Evolutionary conservation across 2,888 invertebrate genomes (phyloP).

Genomic region (Antitype chi): DNA sequence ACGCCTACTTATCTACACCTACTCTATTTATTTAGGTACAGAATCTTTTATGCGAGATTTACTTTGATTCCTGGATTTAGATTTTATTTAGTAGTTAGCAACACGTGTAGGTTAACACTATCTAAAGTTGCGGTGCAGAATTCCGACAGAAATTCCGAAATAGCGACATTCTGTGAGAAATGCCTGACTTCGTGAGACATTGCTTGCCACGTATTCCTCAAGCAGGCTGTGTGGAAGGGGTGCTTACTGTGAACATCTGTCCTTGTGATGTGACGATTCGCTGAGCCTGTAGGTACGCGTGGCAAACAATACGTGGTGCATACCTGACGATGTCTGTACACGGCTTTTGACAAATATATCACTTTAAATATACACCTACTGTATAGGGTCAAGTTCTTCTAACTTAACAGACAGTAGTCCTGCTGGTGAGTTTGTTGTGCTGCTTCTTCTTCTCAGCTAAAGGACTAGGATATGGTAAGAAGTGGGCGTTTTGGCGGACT

Average conservation of each 20-base stretch:
- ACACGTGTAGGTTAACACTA: not conserved
- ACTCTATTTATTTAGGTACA: not conserved
- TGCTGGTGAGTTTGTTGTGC: too few species aligned
- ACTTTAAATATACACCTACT: not conserved
- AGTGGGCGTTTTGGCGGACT: too few species aligned
- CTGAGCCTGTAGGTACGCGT: not conserved
- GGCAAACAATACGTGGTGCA: not conserved
- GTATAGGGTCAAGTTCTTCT: too few species aligned
- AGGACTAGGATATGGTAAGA: too few species aligned
- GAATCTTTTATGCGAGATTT: not conserved
- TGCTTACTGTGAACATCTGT: not conserved
- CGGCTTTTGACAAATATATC: not conserved
- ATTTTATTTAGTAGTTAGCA: not conserved
- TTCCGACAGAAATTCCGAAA: too few species aligned
- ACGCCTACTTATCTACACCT: constrained; percentile 1
- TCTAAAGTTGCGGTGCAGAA: not conserved
- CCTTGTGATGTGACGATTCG: not conserved
- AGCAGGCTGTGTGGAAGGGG: not conserved
- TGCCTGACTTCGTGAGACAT: not conserved
- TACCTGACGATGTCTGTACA: not conserved
- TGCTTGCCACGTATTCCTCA: not conserved
- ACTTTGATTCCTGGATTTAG: not conserved
- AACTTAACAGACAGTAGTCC: too few species aligned
- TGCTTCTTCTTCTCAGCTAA: too few species aligned
- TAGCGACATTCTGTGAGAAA: not conserved